Conservation (phyloP, 1,140 invertebrate genomes). For the Pogonomyrmex barbatus region DNA sequence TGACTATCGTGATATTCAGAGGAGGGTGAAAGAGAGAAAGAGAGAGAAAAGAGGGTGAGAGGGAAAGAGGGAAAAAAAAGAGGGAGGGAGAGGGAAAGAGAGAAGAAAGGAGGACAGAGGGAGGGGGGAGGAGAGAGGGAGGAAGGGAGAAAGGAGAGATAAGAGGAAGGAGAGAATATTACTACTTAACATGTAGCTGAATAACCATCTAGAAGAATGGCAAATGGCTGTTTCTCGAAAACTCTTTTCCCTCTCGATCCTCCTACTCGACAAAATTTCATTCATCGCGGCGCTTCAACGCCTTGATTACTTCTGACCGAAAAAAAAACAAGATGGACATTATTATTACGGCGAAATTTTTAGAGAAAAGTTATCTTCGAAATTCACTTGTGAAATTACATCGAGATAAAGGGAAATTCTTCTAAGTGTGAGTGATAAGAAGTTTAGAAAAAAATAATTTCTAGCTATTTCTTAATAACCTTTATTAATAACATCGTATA, state of each 20-base stretch:
- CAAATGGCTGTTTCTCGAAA: slow-evolving; percentile 62
- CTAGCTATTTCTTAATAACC: not conserved
- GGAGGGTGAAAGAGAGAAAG: not conserved
- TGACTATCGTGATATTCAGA: slow-evolving; percentile 61
- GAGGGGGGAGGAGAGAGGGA: slow-evolving; percentile 62
- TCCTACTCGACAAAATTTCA: not conserved
- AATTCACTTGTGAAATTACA: not conserved
- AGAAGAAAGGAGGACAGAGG: slow-evolving; percentile 52
- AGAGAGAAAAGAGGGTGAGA: not conserved
- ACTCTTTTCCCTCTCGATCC: slow-evolving; percentile 3
- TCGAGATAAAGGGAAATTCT: not conserved
- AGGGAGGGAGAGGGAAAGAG: not conserved
- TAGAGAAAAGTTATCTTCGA: not conserved
- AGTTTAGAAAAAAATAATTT: not conserved
- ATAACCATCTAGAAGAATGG: slow-evolving; percentile 79
- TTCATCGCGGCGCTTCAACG: slow-evolving; percentile 25
- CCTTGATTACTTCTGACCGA: slow-evolving; percentile 38
- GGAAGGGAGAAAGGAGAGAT: slow-evolving; percentile 47
- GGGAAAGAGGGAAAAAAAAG: not conserved
- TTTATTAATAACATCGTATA: not conserved
- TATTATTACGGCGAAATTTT: slow-evolving; percentile 11
- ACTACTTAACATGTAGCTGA: slow-evolving; percentile 80
- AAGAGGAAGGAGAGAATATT: slow-evolving; percentile 27
- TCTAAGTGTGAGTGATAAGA: not conserved
- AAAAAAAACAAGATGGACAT: slow-evolving; percentile 4